Conservation (phyloP, 2,888 invertebrate species). For the Caenorhabditis imperialis region DNA sequence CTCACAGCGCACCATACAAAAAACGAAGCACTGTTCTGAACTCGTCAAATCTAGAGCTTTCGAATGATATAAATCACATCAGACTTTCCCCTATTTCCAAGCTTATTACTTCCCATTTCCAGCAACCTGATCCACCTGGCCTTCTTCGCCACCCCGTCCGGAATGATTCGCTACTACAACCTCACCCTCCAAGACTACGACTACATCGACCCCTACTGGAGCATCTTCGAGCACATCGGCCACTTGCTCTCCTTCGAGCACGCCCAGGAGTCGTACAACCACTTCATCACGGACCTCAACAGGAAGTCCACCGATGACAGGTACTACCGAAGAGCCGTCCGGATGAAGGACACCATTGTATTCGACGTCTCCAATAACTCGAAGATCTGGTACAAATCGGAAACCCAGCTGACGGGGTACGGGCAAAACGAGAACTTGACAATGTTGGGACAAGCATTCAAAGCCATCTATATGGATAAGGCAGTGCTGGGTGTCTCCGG, state of each 20-base stretch:
- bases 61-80: too few relatives aligned
- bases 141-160: constrained; percentile 76
- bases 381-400: constrained; percentile 71
- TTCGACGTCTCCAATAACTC: constrained; percentile 74
- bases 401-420: constrained; percentile 66
- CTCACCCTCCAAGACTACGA: constrained; percentile 63
- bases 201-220: constrained; percentile 63
- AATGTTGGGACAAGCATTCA: constrained; percentile 72
- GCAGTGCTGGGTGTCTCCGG: constrained; percentile 76
- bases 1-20: too few relatives aligned
- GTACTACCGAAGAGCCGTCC: constrained; percentile 75
- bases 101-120: too few relatives aligned
- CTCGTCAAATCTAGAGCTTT: too few relatives aligned
- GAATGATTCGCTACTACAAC: constrained; percentile 76
- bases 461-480: constrained; percentile 71
- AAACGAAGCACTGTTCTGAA: too few relatives aligned
- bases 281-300: constrained; percentile 75
- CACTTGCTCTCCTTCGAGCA: constrained; percentile 50
- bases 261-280: constrained; percentile 68
- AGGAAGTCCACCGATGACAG: constrained; percentile 73
- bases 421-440: constrained; percentile 74
- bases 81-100: too few relatives aligned
- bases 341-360: constrained; percentile 73
- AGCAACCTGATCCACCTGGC: constrained; percentile 75
- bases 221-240: constrained; percentile 61